Base-by-base conservation (phyloP, 2,888 invertebrate genomes). In the Xestia rhomboidea region DNA sequence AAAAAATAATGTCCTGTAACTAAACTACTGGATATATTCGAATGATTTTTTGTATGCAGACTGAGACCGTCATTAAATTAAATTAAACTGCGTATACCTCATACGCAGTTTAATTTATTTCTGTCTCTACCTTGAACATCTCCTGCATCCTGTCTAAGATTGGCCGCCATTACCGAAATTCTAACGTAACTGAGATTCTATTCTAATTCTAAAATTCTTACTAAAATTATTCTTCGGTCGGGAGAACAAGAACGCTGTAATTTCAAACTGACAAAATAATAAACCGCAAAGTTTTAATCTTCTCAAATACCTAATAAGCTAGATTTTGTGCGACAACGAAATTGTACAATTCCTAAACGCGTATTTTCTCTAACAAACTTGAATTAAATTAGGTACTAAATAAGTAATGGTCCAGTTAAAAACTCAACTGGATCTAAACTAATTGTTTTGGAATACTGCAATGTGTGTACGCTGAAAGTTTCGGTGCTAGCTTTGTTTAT, bases 361-460 rank as follows among this genome's bases (percentile, higher is more conserved):
- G 0, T 57, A 57, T 54, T 38, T 64, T 60, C 84, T 71, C 34
- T 41, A 2, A 79, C 54, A 44, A 77, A 63, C 38, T 79, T 63
- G 13, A 44, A 66, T 73, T 68, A n/a, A 68, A 54, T n/a, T 67
- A 46, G 60, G 34, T 73, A 69, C 68, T 84, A 67, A 73, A 73
- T 80, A 34, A 80, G 34, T 69, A 82, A 73, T 34, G 68, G 49
- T 62, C 15, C 41, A 54, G 74, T 81, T 75, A 27, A 81, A 57
- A 85, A 41, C 68, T 34, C 18, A 24, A 46, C 57, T 71, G 49
- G 27, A 44, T 54, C 27, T 76, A 62, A 64, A 72, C 63, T 72
- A 76, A 81, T 75, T 85, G 71, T 81, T 83, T 82, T 69, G 57
- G 24, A 67, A 73, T 73, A 24, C 67, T 60, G 49, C 49, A 63